These are phyloP conservation scores for Pseudorasbora parva DNA, from an alignment of 2,113 vertebrate genomes.

Conservation along the genomic window DNA sequence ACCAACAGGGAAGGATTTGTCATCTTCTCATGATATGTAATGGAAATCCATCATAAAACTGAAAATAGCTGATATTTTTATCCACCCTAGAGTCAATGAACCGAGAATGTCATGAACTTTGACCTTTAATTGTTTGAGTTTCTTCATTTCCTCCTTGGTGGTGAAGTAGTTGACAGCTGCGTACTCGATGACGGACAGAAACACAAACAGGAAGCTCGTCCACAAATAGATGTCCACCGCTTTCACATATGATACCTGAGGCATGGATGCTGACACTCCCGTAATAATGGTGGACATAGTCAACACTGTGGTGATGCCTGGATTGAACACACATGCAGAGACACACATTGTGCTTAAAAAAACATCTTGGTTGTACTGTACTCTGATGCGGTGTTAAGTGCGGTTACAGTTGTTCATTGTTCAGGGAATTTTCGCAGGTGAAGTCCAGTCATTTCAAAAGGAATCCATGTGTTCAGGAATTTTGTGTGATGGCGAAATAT, in stretches of 20 bases:
- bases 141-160: conserved; percentile 84
- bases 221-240: conserved; percentile 91
- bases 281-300: conserved; percentile 94
- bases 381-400: not conserved
- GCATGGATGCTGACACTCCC: conserved; percentile 89
- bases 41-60: not conserved
- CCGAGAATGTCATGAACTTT: not conserved
- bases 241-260: conserved; percentile 93
- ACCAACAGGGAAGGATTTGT: conserved; percentile 57
- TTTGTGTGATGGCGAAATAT: not conserved
- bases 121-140: conserved; percentile 71
- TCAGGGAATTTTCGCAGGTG: not conserved
- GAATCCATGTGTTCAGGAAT: not conserved
- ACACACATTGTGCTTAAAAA: not conserved
- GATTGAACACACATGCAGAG: conserved; percentile 33
- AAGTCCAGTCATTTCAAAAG: not conserved
- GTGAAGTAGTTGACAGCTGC: conserved; percentile 93
- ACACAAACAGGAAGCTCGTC: conserved; percentile 92
- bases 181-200: conserved; percentile 89
- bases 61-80: not conserved
- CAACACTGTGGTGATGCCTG: conserved; percentile 90
- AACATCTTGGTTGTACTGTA: not conserved
- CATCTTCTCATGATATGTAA: not conserved
- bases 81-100: not conserved
- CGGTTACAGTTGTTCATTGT: not conserved